phyloP scores from a whole-genome alignment of 2,113 vertebrate genomes.

The Bolborhynchus lineola region DNA sequence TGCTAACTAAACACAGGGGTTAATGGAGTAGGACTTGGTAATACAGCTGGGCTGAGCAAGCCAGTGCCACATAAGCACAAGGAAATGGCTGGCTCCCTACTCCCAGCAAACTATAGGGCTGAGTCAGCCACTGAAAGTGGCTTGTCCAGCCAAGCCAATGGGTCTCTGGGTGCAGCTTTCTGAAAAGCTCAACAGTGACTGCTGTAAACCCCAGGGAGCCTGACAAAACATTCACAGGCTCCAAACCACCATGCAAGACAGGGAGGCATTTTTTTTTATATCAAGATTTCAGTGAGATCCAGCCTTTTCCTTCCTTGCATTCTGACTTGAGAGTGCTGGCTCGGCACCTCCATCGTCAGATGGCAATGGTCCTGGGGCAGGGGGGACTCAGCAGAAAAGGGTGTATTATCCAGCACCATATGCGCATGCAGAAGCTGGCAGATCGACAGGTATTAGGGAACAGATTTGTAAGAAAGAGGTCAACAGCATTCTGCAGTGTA shows the following conservation, averaged over 20 bases:
- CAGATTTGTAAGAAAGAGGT: neutral
- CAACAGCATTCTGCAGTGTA: neutral
- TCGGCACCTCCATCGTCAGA: neutral
- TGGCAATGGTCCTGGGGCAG: neutral
- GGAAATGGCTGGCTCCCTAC: neutral
- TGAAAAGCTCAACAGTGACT: neutral
- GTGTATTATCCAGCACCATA: neutral
- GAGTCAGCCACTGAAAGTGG: neutral
- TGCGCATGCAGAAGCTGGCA: neutral
- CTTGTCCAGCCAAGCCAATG: neutral
- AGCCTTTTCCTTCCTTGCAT: neutral
- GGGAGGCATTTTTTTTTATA: neutral
- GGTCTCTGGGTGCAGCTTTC: neutral
- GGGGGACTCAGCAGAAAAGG: neutral
- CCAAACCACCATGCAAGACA: accelerated
- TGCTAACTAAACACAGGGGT: neutral
- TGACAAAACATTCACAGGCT: neutral
- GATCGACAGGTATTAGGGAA: neutral
- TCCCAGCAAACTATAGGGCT: accelerated
- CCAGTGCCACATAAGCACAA: neutral
- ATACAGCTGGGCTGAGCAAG: neutral
- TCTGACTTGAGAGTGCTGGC: neutral
- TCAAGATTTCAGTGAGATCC: neutral
- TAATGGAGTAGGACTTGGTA: neutral
- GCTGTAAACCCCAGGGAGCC: neutral